phyloP scores from a whole-genome alignment of 2,797 vertebrate species.

The Argyrosomus regius region DNA sequence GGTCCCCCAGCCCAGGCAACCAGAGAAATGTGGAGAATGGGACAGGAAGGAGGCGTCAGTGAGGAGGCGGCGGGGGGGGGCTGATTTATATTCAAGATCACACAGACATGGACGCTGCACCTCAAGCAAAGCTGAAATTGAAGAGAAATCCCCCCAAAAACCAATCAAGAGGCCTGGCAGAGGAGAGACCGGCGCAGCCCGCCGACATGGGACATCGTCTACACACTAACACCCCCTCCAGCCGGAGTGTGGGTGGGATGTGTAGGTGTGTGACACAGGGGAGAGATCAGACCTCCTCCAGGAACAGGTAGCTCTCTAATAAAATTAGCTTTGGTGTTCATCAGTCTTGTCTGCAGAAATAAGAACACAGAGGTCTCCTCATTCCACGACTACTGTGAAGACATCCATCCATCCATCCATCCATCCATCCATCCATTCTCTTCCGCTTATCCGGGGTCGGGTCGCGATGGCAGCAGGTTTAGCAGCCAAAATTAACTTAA shows the following conservation, averaged over 20 bases:
- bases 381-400: constrained; percentile 8
- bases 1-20: constrained; percentile 65
- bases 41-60: constrained; percentile 49
- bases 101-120: constrained; percentile 62
- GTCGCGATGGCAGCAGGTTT: too few species aligned
- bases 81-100: constrained; percentile 75
- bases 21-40: constrained; percentile 58
- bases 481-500: too few species aligned
- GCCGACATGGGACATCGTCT: constrained; percentile 46
- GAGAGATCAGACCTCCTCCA: constrained; percentile 49
- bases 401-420: neutral
- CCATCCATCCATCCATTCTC: constrained; percentile 1
- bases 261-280: constrained; percentile 45
- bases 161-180: constrained; percentile 33
- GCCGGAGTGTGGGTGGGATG: constrained; percentile 50
- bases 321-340: constrained; percentile 63
- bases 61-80: constrained; percentile 23
- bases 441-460: too few species aligned
- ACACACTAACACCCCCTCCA: constrained; percentile 51
- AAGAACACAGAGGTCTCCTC: constrained; percentile 17
- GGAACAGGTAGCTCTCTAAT: constrained; percentile 70
- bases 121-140: constrained; percentile 68
- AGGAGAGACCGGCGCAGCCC: constrained; percentile 20
- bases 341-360: constrained; percentile 61
- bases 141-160: constrained; percentile 50